These are phyloP conservation scores for Drosophila mayaguana DNA, from an alignment of 2,888 invertebrate species.

Conservation along the genomic window DNA sequence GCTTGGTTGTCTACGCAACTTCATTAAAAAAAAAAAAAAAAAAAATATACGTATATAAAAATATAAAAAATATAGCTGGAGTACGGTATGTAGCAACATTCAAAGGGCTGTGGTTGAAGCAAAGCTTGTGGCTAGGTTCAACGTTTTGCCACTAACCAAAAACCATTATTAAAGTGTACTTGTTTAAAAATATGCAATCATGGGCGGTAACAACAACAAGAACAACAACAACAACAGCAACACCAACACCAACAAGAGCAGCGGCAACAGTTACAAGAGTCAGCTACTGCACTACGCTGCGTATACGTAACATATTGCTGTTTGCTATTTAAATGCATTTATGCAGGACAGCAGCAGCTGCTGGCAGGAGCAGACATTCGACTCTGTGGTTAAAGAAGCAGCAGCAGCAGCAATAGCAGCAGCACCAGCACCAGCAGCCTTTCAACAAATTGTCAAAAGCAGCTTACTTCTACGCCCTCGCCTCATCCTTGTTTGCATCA, in stretches of 20 bases:
- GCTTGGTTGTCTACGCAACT: conserved; percentile 57
- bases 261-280: conserved; percentile 23
- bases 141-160: conserved; percentile 61
- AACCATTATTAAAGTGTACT: conserved; percentile 75
- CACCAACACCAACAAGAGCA: conserved; percentile 12
- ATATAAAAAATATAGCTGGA: background rate
- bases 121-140: conserved; percentile 50
- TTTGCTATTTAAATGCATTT: conserved; percentile 75
- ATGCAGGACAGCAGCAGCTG: conserved; percentile 57
- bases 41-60: background rate
- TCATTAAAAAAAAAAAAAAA: conserved; percentile 65
- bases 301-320: conserved; percentile 75
- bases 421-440: conserved; percentile 33
- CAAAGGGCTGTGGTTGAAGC: conserved; percentile 46
- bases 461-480: conserved; percentile 41
- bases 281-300: conserved; percentile 43
- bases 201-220: conserved; percentile 57
- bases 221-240: conserved; percentile 24
- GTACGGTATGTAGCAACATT: conserved; percentile 21
- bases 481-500: conserved; percentile 25
- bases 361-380: conserved; percentile 22
- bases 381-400: conserved; percentile 34
- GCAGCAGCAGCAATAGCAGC: conserved; percentile 26
- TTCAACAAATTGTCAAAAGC: conserved; percentile 78
- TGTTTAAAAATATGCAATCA: conserved; percentile 74